Conservation (phyloP, 2,888 invertebrate species). For the Meghimatium bilineatum region DNA sequence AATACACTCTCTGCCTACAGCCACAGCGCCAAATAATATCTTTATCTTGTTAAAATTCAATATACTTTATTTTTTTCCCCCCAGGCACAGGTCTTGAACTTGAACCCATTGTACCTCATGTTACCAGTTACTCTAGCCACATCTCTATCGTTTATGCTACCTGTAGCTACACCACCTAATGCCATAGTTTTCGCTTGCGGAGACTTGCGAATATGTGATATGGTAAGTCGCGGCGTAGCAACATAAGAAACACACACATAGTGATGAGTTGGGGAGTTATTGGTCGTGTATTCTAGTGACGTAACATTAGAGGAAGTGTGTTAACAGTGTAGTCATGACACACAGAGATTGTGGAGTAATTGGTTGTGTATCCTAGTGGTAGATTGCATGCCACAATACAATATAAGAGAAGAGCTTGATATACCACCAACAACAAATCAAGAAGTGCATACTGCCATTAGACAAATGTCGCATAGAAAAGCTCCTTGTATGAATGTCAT, state of each 20-base stretch:
- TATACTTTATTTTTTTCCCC: not conserved
- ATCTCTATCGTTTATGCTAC: slow-evolving; percentile 93
- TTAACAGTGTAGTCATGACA: not conserved
- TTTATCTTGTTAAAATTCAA: no score
- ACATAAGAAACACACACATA: not conserved
- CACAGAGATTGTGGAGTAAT: slow-evolving; percentile 73
- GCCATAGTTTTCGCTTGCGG: slow-evolving; percentile 87
- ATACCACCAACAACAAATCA: no score
- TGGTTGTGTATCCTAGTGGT: slow-evolving; percentile 74
- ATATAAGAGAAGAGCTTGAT: no score
- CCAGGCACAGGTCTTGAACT: slow-evolving; percentile 82
- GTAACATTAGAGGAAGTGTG: no score
- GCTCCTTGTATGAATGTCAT: no score
- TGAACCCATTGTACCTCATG: slow-evolving; percentile 93
- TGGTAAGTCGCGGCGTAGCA: slow-evolving; percentile 69
- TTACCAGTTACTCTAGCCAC: slow-evolving; percentile 91
- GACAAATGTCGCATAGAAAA: no score
- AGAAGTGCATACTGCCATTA: no score
- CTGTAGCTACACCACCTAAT: slow-evolving; percentile 96
- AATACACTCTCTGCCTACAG: no score
- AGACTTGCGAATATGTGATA: slow-evolving; percentile 74
- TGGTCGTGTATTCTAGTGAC: no score
- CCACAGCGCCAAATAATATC: no score
- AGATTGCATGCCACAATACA: not conserved
- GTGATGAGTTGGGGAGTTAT: no score